These are phyloP conservation scores for Subanguina moxae DNA, from an alignment of 1,140 invertebrate genomes.

Conservation along the genomic window DNA sequence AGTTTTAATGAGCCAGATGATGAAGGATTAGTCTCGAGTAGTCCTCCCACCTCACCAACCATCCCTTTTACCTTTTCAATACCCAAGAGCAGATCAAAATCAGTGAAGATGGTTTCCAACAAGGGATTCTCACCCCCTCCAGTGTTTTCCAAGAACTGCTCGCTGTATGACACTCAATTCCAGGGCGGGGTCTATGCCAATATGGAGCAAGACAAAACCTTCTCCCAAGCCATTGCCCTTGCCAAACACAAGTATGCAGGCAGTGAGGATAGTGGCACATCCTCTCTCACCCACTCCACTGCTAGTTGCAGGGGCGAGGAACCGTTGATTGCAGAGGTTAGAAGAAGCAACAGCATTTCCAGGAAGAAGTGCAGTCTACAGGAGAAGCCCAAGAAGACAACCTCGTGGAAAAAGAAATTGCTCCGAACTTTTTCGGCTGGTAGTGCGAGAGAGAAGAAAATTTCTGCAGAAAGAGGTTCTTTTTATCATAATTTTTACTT, in stretches of 20 bases:
- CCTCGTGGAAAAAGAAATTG: constrained; percentile 14
- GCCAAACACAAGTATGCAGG: background rate
- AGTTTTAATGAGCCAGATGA: too few species aligned
- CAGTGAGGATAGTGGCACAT: constrained; percentile 17
- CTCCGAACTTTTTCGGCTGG: constrained; percentile 19
- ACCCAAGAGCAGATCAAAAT: too few species aligned
- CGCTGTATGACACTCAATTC: constrained; percentile 23
- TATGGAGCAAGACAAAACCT: constrained; percentile 23
- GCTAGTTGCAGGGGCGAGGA: too few species aligned
- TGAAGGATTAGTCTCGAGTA: too few species aligned
- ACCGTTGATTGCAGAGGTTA: too few species aligned
- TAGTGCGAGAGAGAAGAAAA: background rate
- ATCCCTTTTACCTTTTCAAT: too few species aligned
- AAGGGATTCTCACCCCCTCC: constrained; percentile 21
- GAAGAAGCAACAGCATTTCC: too few species aligned
- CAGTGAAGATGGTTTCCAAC: too few species aligned
- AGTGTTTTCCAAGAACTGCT: constrained; percentile 33
- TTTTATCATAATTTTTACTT: too few species aligned
- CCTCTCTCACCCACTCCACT: background rate
- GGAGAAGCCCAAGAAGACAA: constrained; percentile 1
- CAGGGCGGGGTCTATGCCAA: constrained; percentile 24
- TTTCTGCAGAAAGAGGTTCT: too few species aligned
- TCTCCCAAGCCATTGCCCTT: constrained; percentile 12
- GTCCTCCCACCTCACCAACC: too few species aligned
- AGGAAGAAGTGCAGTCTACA: too few species aligned